Evolutionary conservation across 53 echinoderm and acorn worm genomes (phyloP), one percentile per base, ranked within the genome.

Genomic region (Mesocentrotus franciscanus): DNA sequence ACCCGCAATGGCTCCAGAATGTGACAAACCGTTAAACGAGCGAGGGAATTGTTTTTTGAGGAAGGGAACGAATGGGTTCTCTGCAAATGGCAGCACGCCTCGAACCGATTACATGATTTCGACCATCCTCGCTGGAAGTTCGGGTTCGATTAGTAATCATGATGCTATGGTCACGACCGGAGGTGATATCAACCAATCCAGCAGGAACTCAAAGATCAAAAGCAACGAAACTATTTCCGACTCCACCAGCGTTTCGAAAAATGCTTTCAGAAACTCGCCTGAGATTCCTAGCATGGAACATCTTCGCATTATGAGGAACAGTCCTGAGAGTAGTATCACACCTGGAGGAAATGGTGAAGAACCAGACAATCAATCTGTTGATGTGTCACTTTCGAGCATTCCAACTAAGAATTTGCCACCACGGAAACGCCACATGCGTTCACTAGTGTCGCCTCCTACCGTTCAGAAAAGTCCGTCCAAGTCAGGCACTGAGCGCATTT

Each of bases 381-480:
- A 93, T 81, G 93, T 35, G 0, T 93, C 81, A 0, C 70, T 85
- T 61, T 95, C 96, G 59, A 91, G 95, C n/a, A 96, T 97, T 11
- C 97, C 97, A 9, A 91, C 78, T 0, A 90, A 95, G 68, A 95
- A 97, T 76, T 94, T 97, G 27, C 97, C 97, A 33, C 96, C 95
- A 16, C 96, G 97, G 16, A 97, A 97, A 66, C 96, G 97, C 36
- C 96, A 96, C 42, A 97, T 93, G 94, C 94, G 96, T 20, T 83
- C 93, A n/a, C 8, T 96, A 16, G 83, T 81, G 34, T 81, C 93
- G 13, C 93, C 93, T 8, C 57, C 78, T 22, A 93, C 76, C 35
- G 76, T 60, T 26, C 60, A 60, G 60, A 93, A 24, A 33, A 93
- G 79, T 59, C 93, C 93, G 9, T 56, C 78, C 3, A 93, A 79